Conservation (phyloP, 2,797 vertebrate genomes). For the Loriculus beryllinus region DNA sequence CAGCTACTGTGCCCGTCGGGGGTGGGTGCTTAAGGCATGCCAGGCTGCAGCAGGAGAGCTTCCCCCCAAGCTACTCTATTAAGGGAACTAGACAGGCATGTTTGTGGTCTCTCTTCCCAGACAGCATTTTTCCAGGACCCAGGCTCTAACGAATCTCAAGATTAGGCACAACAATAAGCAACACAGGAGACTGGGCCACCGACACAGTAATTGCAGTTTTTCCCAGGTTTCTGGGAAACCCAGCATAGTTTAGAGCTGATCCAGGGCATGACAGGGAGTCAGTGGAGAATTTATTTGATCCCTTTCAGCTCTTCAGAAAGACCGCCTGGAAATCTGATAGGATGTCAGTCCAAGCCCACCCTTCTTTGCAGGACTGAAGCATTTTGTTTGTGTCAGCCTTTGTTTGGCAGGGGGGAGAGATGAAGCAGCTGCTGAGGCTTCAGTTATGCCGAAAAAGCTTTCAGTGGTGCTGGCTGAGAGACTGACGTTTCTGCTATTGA, state of each 20-base stretch:
- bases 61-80: background rate
- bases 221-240: conserved; percentile 29
- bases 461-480: background rate
- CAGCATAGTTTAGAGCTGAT: background rate
- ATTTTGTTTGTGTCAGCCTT: conserved; percentile 30
- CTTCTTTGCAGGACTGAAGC: background rate
- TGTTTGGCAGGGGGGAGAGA: background rate
- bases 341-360: background rate
- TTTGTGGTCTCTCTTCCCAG: conserved; percentile 40
- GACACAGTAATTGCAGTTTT: background rate
- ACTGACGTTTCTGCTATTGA: background rate
- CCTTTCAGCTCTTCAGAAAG: conserved; percentile 35
- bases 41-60: background rate
- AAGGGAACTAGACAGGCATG: background rate
- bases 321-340: conserved; percentile 23
- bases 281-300: background rate
- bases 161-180: conserved; percentile 38
- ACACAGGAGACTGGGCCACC: background rate
- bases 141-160: conserved; percentile 24
- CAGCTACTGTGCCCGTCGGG: conserved; percentile 22
- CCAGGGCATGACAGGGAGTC: background rate
- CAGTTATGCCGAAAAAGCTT: background rate
- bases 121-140: background rate
- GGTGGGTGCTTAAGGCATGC: background rate
- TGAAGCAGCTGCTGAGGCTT: conserved; percentile 25